Percentiles rank a stretch among this genome's conserved stretches.
Evolutionary conservation across 1,140 invertebrate genomes (phyloP).

Genomic region (Drosophila gunungcola): DNA sequence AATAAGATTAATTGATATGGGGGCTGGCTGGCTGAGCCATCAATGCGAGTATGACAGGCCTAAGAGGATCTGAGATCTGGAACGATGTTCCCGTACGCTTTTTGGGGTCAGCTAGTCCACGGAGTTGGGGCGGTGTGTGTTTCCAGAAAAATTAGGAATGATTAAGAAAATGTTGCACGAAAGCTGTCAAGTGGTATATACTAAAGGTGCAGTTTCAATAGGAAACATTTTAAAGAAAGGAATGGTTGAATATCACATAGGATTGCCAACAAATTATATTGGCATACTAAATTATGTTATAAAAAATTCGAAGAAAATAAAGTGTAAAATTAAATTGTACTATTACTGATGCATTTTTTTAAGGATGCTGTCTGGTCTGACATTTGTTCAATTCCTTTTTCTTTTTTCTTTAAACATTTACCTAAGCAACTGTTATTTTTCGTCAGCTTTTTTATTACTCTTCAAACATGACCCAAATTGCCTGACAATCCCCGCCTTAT

Average conservation of each 20-base stretch:
- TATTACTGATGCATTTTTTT: too few species aligned
- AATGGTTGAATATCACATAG: too few species aligned
- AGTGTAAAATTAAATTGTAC: too few species aligned
- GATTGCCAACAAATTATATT: too few species aligned
- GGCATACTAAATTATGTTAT: too few species aligned
- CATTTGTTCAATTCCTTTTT: too few species aligned
- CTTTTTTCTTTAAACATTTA: not conserved
- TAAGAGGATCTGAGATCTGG: slow-evolving; percentile 75
- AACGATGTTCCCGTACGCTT: slow-evolving; percentile 39
- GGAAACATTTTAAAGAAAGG: not conserved
- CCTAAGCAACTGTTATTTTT: slow-evolving; percentile 1
- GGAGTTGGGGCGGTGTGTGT: slow-evolving; percentile 2
- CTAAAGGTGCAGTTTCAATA: too few species aligned
- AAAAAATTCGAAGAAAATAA: too few species aligned
- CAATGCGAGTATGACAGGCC: slow-evolving; percentile 56
- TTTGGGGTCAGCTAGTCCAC: slow-evolving; percentile 31
- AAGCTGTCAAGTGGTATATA: too few species aligned
- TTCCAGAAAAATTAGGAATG: not conserved
- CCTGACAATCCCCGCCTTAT: slow-evolving; percentile 43
- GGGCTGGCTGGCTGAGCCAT: slow-evolving; percentile 6
- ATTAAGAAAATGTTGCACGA: not conserved
- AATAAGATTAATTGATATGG: slow-evolving; percentile 81
- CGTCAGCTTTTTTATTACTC: not conserved
- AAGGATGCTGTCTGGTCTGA: too few species aligned
- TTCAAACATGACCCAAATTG: slow-evolving; percentile 30